phyloP scores from a whole-genome alignment of 2,888 invertebrate species.

The Megaustenia siamemsis region DNA sequence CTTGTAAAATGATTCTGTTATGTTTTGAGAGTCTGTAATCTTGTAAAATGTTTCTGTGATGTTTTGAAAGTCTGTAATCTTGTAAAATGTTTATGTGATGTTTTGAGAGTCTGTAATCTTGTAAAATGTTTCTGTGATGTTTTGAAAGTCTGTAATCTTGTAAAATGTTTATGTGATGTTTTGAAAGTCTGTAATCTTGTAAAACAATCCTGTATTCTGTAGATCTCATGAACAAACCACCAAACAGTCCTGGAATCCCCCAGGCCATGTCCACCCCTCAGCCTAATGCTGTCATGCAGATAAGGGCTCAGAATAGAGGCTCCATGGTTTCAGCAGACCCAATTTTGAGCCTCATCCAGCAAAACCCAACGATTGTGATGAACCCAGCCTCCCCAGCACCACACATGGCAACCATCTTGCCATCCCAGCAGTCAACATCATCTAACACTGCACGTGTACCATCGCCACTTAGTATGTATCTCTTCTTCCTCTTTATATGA shows the following conservation, averaged over 20 bases:
- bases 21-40: too few relatives aligned
- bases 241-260: conserved; percentile 21
- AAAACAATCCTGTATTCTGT: too few relatives aligned
- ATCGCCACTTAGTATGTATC: conserved; percentile 75
- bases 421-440: conserved; percentile 64
- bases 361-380: conserved; percentile 76
- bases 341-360: conserved; percentile 74
- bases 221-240: conserved; percentile 13
- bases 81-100: too few relatives aligned
- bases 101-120: too few relatives aligned
- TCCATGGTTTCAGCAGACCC: conserved; percentile 63
- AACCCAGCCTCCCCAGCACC: conserved; percentile 76
- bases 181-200: too few relatives aligned
- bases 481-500: neutral
- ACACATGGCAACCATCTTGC: conserved; percentile 56
- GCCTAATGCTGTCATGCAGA: neutral
- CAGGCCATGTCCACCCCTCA: conserved; percentile 73
- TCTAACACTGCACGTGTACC: conserved; percentile 69
- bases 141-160: too few relatives aligned
- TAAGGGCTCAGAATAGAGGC: conserved; percentile 13
- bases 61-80: too few relatives aligned
- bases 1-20: too few relatives aligned
- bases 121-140: too few relatives aligned
- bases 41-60: too few relatives aligned
- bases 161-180: too few relatives aligned